These are phyloP conservation scores for Laodelphax striatellus DNA, from an alignment of 1,140 invertebrate species.

Conservation along the genomic window DNA sequence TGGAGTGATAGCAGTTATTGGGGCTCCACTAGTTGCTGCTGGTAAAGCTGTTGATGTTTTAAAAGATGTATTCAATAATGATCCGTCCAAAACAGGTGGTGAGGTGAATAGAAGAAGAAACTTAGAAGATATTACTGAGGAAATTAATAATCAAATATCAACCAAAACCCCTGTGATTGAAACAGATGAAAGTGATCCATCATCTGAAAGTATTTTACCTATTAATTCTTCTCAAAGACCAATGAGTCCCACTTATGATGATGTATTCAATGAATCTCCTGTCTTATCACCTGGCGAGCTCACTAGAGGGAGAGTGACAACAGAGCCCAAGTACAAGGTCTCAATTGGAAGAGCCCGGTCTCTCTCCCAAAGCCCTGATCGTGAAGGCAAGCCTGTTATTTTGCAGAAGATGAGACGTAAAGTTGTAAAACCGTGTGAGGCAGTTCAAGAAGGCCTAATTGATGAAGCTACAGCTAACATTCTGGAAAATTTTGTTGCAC, in stretches of 20 bases:
- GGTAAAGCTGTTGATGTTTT: conserved; percentile 38
- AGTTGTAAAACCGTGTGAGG: conserved; percentile 56
- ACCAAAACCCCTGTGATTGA: conserved; percentile 28
- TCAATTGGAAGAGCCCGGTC: conserved; percentile 44
- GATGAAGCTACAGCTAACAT: conserved; percentile 58
- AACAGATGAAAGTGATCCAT: conserved; percentile 31
- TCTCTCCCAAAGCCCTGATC: conserved; percentile 38
- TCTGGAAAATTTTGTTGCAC: conserved; percentile 39
- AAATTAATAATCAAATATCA: conserved; percentile 43
- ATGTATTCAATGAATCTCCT: conserved; percentile 16
- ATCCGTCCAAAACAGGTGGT: conserved; percentile 59
- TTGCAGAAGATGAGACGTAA: conserved; percentile 67
- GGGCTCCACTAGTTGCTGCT: conserved; percentile 38
- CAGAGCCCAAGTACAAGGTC: conserved; percentile 55
- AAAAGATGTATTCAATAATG: conserved; percentile 49
- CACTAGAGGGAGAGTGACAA: conserved; percentile 43
- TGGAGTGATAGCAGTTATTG: conserved; percentile 55
- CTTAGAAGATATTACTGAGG: conserved; percentile 42
- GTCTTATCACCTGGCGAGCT: conserved; percentile 40
- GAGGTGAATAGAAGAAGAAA: conserved; percentile 70
- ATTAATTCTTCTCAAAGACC: not conserved
- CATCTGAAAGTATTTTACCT: not conserved
- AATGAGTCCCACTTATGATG: conserved; percentile 26
- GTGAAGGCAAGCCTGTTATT: conserved; percentile 53
- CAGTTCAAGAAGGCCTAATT: conserved; percentile 57